A percentile compares a stretch with the other conserved stretches of the same genome.
Evolutionary conservation across 1,140 invertebrate species (phyloP).

Genomic region (Helicoverpa zea): DNA sequence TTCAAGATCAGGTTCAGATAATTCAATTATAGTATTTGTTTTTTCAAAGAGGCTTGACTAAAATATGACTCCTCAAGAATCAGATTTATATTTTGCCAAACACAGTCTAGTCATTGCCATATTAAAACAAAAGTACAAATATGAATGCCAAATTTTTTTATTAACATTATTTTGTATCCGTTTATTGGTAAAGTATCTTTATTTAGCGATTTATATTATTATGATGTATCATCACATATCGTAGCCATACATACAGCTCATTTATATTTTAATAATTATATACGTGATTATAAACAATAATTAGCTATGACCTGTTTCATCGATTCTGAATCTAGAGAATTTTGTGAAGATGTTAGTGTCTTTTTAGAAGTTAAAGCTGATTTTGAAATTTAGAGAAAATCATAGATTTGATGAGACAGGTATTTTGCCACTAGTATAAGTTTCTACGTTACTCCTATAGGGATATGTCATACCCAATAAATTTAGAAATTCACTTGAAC

Average conservation of each 20-base stretch:
- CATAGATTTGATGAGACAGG: conserved; percentile 33
- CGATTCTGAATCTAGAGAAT: neutral
- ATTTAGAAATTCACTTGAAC: conserved; percentile 80
- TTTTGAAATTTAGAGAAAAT: neutral
- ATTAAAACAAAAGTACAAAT: conserved; percentile 72
- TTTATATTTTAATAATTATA: conserved; percentile 39
- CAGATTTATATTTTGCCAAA: conserved; percentile 49
- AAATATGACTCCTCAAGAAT: neutral
- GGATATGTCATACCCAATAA: conserved; percentile 81
- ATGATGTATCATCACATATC: conserved; percentile 49
- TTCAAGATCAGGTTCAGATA: too few species aligned
- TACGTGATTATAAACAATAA: conserved; percentile 27
- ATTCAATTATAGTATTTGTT: too few species aligned
- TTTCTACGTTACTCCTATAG: conserved; percentile 68
- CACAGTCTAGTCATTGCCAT: conserved; percentile 31
- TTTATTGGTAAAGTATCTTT: conserved; percentile 20
- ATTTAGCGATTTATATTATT: conserved; percentile 34
- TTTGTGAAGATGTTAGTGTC: neutral
- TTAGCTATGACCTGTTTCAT: conserved; percentile 27
- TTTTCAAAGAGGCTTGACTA: too few species aligned
- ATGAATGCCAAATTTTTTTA: conserved; percentile 76
- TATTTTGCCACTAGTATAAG: conserved; percentile 50
- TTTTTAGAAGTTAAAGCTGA: neutral
- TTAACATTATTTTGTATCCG: conserved; percentile 29
- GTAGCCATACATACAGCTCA: conserved; percentile 32